Percentiles rank a stretch among this genome's conserved stretches.
These are phyloP conservation scores for Halcyon badia DNA, from an alignment of 2,797 vertebrate genomes.

Conservation along the genomic window DNA sequence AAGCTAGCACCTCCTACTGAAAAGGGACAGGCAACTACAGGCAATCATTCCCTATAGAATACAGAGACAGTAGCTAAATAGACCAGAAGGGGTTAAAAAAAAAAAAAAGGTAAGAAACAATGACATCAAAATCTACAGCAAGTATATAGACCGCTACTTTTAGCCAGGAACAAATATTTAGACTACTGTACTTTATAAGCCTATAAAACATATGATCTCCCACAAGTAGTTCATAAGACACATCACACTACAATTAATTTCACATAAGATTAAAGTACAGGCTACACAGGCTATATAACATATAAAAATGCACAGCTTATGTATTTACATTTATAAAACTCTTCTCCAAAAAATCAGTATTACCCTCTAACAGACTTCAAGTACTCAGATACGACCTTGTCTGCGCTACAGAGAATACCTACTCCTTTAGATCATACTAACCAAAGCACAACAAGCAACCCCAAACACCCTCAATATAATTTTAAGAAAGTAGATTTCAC, in stretches of 20 bases:
- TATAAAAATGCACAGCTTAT: accelerated
- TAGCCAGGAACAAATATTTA: neutral
- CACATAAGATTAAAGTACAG: neutral
- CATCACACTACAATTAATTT: neutral
- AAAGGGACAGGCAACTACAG: neutral
- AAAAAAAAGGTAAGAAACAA: neutral
- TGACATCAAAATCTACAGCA: accelerated
- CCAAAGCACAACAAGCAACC: neutral
- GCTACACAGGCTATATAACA: accelerated
- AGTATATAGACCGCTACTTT: neutral
- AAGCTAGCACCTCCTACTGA: neutral
- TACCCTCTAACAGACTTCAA: neutral
- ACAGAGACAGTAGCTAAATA: accelerated
- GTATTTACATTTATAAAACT: neutral
- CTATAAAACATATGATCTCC: accelerated
- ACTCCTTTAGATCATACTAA: accelerated
- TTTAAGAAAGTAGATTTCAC: neutral
- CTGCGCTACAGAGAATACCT: neutral
- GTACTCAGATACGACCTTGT: neutral
- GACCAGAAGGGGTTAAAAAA: accelerated
- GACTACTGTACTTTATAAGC: neutral
- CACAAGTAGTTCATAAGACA: neutral
- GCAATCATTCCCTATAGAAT: accelerated
- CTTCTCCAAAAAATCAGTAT: neutral
- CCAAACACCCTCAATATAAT: accelerated